Base-by-base conservation (phyloP, 2,888 invertebrate species). In the Lochmaea crataegi region DNA sequence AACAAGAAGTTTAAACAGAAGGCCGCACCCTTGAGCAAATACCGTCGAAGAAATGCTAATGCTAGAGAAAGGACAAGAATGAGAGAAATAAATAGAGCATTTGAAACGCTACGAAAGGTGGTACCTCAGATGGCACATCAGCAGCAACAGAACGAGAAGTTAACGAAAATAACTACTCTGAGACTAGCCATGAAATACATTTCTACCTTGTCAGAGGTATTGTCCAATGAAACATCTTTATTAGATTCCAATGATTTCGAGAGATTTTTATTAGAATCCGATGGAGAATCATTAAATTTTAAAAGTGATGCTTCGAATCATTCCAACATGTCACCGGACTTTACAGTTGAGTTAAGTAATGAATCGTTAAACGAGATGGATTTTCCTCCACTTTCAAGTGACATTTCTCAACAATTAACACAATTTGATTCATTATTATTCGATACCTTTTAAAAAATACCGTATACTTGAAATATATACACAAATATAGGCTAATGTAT, bases 91-190 rank as follows among this genome's bases (percentile, higher is more conserved):
- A 93, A 93, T 85, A 88, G 88, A 65, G 92, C 92, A 1, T 93
- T 92, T 82, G 92, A 92, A 81, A 85, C 88, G 16, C 85, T 93
- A 26, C 87, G 91, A 73, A 87, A 88, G 72, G 90, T 89, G 6
- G 89, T 93, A 42, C 92, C 92, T 6, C 85, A 85, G 66, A 81
- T 86, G 68, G 80, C 83, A 45, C 76, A 82, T 7, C 80, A 79
- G 64, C 83, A 81, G 68, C 84, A 80, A 65, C 80, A 90, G 74
- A 87, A 88, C 78, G 90, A 90, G 79, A 90, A 90, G 81, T 83
- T 91, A 78, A 92, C 92, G 41, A 92, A 92, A 86, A 92, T 92
- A 78, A 91, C 92, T 12, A 92, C 92, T 2, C 85, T 92, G n/a
- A 84, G 91, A 71, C 85, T 92, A 63, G 92, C 92, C 5, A 90